phyloP scores from a whole-genome alignment of 1,140 invertebrate species.

The Drosophila seguyi region DNA sequence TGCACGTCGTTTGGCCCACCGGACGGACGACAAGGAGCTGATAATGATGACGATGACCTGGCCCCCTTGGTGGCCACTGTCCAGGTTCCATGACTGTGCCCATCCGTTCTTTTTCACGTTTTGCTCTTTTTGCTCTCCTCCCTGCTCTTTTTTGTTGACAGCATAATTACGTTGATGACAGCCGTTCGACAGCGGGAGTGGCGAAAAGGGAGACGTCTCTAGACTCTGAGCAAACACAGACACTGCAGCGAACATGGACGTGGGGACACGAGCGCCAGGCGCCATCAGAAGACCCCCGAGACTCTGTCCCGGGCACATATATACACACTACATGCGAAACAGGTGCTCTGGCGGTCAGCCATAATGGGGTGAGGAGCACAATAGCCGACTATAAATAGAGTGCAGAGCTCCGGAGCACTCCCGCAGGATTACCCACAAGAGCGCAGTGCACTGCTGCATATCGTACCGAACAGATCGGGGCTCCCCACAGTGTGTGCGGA shows the following conservation, averaged over 20 bases:
- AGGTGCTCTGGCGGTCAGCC: constrained; percentile 52
- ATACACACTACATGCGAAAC: constrained; percentile 19
- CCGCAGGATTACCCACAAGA: constrained; percentile 4
- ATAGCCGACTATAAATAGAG: constrained; percentile 65
- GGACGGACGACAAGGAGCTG: constrained; percentile 53
- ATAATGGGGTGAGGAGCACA: constrained; percentile 48
- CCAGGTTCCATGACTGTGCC: constrained; percentile 28
- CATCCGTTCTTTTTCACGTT: constrained; percentile 37
- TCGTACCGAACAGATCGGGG: constrained; percentile 4
- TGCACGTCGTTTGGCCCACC: constrained; percentile 45
- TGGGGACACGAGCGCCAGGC: constrained; percentile 22
- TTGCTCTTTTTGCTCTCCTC: constrained; percentile 21
- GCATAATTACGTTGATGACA: constrained; percentile 79
- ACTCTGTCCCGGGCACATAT: constrained; percentile 22
- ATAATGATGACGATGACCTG: constrained; percentile 64
- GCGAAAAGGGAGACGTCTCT: neutral
- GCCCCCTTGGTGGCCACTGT: constrained; percentile 1
- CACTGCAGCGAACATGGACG: constrained; percentile 43
- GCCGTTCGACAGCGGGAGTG: constrained; percentile 17
- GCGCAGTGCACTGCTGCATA: constrained; percentile 10
- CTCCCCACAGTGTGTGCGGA: constrained; percentile 10
- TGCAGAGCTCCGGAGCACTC: constrained; percentile 15
- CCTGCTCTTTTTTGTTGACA: constrained; percentile 69
- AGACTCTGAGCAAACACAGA: constrained; percentile 60
- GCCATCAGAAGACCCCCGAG: constrained; percentile 52